Base-by-base conservation (phyloP, 2,797 vertebrate genomes). In the Threskiornis aethiopicus region DNA sequence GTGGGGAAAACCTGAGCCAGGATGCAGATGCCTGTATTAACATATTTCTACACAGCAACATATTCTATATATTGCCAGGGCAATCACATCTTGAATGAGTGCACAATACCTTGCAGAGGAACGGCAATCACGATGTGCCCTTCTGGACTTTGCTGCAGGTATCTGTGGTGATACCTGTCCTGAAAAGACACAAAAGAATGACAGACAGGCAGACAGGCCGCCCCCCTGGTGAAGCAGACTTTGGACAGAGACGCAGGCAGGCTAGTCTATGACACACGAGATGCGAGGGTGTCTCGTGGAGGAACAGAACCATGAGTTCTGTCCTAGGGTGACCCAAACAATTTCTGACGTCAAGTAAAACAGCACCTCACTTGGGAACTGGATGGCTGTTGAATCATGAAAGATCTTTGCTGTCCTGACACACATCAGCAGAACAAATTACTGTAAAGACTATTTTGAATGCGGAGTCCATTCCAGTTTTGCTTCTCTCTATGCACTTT, bases 191-290 rank as follows among this genome's bases (percentile, higher is more conserved):
- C 4, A 33, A 6, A 46, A 71, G 31, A 44, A 16, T 8, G 51
- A 49, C 41, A 61, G 31, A 4, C 11, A 54, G 33, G 1, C 37
- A 57, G 31, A 6, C 41, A 13, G 39, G 11, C 37, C 41, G 12
- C 9, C 7, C 57, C 4, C 9, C 37, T 33, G 18, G 9, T 39
- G 55, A 90, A 73, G 31, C 10, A 65, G 44, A 39, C 17, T 49
- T 54, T 22, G 9, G 31, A 44, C 21, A 61, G 25, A 61, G 41
- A 44, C 5, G 2, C 25, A 61, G 28, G 46, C 55, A 81, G 51
- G 57, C 12, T 22, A 22, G n/a, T 5, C 20, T 47, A 10, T 7
- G 14, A 46, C n/a, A 57, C 2, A 2, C 2, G 1, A 16, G 42
- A 65, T 9, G 8, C 47, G 31, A 64, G 14, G 16, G 35, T 8